Evolutionary conservation across 2,888 invertebrate genomes (phyloP).

Genomic region (Sepioteuthis lessoniana): DNA sequence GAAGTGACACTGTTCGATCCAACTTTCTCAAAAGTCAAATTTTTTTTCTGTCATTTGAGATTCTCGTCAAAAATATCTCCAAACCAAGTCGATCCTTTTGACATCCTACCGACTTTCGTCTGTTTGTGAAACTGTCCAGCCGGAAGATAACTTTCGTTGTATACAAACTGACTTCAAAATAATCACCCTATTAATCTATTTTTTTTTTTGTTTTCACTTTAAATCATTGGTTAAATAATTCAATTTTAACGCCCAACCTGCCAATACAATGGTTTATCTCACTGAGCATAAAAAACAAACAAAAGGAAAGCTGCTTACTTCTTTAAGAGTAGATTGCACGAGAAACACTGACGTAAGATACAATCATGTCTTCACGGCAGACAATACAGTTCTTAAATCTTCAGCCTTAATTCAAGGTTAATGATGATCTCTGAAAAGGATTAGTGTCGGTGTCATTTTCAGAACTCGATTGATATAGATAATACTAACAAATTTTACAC

Average conservation of each 20-base stretch:
- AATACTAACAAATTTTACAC: neutral
- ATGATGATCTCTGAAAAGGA: neutral
- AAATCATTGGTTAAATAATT: neutral
- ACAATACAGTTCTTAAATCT: neutral
- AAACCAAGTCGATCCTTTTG: neutral
- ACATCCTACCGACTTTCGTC: neutral
- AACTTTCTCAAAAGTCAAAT: no score
- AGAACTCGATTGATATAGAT: neutral
- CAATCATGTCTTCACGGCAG: neutral
- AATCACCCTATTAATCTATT: neutral
- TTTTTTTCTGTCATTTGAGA: neutral
- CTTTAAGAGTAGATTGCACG: neutral
- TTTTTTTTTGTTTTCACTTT: neutral
- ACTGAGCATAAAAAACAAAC: neutral
- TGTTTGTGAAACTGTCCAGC: neutral
- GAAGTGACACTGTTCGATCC: no score
- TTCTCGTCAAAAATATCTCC: neutral
- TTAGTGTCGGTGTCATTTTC: neutral
- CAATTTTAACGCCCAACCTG: neutral
- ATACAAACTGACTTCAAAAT: neutral
- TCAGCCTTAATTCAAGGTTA: neutral
- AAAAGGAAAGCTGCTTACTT: neutral
- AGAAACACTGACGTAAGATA: neutral
- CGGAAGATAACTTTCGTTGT: neutral
- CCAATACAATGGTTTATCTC: neutral